Evolutionary conservation across 2,113 vertebrate genomes (phyloP).

Genomic region (Brienomyrus brachyistius): DNA sequence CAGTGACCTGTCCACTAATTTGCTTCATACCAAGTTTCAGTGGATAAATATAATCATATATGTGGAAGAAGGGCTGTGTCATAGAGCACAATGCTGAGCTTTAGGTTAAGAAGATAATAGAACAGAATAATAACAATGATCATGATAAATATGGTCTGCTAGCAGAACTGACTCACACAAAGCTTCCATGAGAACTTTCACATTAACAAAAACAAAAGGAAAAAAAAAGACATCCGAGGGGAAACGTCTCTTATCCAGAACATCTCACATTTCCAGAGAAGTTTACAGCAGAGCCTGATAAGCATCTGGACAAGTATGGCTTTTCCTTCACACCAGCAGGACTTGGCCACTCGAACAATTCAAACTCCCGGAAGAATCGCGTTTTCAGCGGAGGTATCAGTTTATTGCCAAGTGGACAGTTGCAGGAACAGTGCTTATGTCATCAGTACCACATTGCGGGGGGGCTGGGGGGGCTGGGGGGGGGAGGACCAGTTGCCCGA

Average conservation of each 20-base stretch:
- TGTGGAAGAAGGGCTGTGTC: not conserved
- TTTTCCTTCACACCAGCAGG: not conserved
- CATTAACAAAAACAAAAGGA: not conserved
- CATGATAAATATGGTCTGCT: not conserved
- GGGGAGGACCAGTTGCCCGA: not conserved
- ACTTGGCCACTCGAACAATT: not conserved
- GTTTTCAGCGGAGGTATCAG: not conserved
- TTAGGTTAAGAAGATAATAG: not conserved
- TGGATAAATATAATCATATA: not conserved
- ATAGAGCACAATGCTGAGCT: not conserved
- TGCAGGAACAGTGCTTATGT: slow-evolving; percentile 4
- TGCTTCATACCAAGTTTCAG: not conserved
- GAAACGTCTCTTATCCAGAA: not conserved
- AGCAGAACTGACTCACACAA: not conserved
- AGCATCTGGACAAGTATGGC: not conserved
- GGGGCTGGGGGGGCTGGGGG: not conserved
- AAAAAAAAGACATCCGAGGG: not conserved
- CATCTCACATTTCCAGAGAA: not conserved
- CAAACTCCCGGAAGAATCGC: not conserved
- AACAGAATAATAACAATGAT: not conserved
- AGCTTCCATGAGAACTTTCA: not conserved
- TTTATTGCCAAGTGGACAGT: not conserved
- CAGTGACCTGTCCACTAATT: not conserved
- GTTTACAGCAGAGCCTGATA: not conserved
- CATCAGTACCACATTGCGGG: not conserved